Conservation (phyloP, 2,113 vertebrate genomes). For the Zingel zingel region DNA sequence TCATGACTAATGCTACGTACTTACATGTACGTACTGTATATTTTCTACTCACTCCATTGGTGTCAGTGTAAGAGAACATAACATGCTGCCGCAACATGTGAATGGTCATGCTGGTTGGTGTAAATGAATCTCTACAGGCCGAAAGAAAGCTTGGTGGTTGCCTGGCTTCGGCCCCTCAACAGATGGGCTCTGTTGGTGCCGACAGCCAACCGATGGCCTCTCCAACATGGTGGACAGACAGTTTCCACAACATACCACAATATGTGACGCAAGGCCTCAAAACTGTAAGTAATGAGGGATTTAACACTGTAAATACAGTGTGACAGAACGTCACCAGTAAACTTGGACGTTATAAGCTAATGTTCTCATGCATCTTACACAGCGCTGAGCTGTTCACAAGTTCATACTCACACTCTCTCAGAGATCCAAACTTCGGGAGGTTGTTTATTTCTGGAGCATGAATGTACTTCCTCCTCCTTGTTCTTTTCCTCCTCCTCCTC, state of each 20-base stretch:
- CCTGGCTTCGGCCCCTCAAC: conserved; percentile 73
- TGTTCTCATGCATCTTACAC: background rate
- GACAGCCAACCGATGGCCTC: conserved; percentile 62
- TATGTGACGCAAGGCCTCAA: conserved; percentile 53
- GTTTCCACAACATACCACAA: conserved; percentile 57
- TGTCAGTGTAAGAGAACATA: conserved; percentile 13
- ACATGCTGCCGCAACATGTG: conserved; percentile 31
- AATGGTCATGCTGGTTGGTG: conserved; percentile 65
- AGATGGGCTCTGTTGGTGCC: conserved; percentile 77
- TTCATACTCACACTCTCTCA: conserved; percentile 90
- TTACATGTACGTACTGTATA: background rate
- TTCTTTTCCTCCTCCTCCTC: conserved; percentile 67
- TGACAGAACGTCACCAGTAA: background rate
- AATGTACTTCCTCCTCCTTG: conserved; percentile 82
- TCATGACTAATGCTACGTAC: background rate
- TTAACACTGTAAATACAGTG: conserved; percentile 12
- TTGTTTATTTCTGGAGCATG: conserved; percentile 85
- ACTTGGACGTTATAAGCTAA: background rate
- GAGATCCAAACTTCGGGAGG: conserved; percentile 89
- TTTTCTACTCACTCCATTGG: background rate
- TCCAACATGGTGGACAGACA: conserved; percentile 69
- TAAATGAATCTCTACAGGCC: conserved; percentile 72
- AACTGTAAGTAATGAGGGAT: conserved; percentile 10
- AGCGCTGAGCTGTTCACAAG: background rate
- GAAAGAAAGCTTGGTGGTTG: conserved; percentile 75